Conservation (phyloP, 2,888 invertebrate species). For the Lepeophtheirus nordmannii region DNA sequence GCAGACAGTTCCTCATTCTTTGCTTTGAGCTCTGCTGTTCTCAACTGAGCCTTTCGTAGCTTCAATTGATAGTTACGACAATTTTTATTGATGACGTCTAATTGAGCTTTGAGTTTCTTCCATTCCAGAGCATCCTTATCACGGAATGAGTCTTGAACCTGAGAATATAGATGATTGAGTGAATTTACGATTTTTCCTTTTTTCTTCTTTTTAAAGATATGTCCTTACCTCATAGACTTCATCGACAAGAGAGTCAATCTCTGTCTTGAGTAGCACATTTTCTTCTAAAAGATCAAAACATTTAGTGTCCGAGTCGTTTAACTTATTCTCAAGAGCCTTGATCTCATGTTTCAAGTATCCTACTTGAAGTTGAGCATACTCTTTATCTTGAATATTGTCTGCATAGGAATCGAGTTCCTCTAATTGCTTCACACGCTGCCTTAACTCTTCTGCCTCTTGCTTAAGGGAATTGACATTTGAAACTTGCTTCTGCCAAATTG, state of each 20-base stretch:
- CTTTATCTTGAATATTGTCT: not conserved
- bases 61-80: not conserved
- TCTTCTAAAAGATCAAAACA: not conserved
- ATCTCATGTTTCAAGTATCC: conserved; percentile 2
- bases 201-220: not conserved
- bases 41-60: conserved; percentile 1
- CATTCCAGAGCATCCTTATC: conserved; percentile 4
- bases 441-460: not conserved
- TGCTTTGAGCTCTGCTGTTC: not conserved
- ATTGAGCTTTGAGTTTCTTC: conserved; percentile 3
- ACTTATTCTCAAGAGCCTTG: not conserved
- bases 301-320: not conserved
- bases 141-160: too few species aligned
- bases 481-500: conserved; percentile 2
- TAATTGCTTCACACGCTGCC: not conserved
- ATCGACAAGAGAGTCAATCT: not conserved
- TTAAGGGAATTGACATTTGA: not conserved
- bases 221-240: not conserved
- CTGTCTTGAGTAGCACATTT: not conserved
- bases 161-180: not conserved
- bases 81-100: not conserved
- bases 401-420: not conserved
- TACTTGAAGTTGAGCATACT: not conserved
- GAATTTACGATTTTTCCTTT: not conserved
- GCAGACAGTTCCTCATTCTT: conserved; percentile 1